These are phyloP conservation scores for Syrrhaptes paradoxus DNA, from an alignment of 2,113 vertebrate genomes.

Conservation along the genomic window DNA sequence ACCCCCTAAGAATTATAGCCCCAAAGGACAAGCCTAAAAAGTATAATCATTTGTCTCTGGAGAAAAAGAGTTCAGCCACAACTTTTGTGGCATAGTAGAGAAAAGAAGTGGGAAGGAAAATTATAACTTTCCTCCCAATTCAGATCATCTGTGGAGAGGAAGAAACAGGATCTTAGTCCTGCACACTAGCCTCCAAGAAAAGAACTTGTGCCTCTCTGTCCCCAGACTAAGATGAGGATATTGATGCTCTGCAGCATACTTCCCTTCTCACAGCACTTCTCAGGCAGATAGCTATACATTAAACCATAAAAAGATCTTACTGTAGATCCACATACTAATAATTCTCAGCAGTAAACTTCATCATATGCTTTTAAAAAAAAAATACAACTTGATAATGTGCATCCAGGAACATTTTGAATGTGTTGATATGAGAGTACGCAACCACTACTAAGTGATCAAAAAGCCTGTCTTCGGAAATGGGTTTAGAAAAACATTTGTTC, in stretches of 20 bases:
- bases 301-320: background rate
- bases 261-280: background rate
- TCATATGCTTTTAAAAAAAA: background rate
- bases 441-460: background rate
- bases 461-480: background rate
- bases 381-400: background rate
- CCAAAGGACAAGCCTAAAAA: background rate
- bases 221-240: background rate
- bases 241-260: background rate
- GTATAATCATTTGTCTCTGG: background rate
- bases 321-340: background rate
- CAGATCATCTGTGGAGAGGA: background rate
- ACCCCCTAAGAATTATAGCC: background rate
- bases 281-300: background rate
- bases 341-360: background rate
- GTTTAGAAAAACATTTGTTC: background rate
- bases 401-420: background rate
- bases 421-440: background rate
- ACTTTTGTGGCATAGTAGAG: background rate
- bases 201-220: background rate
- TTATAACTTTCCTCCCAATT: background rate
- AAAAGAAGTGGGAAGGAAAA: background rate
- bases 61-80: background rate
- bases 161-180: background rate
- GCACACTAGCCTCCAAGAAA: background rate